Conservation (phyloP, 2,113 vertebrate species). For the Pterocles burchelli region DNA sequence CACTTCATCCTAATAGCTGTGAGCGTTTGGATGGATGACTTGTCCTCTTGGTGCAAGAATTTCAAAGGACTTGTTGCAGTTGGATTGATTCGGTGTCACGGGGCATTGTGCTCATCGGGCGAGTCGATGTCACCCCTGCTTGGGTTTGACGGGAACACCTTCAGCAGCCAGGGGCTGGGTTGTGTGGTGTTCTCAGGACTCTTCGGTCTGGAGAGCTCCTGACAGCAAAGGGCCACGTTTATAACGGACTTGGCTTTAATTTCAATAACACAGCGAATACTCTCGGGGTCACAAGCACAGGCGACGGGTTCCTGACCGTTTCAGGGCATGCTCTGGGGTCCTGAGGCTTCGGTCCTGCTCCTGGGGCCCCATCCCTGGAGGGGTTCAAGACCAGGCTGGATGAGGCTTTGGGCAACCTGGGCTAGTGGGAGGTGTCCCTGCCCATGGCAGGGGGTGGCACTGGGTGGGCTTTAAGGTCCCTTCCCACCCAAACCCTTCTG, state of each 20-base stretch:
- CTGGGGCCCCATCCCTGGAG: too few species aligned
- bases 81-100: not conserved
- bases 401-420: too few species aligned
- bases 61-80: not conserved
- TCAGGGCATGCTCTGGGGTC: not conserved
- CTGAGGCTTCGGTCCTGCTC: too few species aligned
- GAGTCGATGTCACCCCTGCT: not conserved
- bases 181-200: not conserved
- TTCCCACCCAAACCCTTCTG: too few species aligned
- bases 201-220: not conserved
- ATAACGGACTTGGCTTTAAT: not conserved
- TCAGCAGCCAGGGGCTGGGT: not conserved
- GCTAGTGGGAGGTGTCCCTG: too few species aligned
- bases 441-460: too few species aligned
- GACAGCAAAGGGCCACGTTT: too few species aligned
- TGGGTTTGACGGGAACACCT: not conserved
- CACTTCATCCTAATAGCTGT: fast-evolving
- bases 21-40: not conserved
- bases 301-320: fast-evolving
- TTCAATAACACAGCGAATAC: not conserved
- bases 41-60: not conserved
- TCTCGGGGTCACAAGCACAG: not conserved
- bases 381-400: too few species aligned
- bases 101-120: fast-evolving
- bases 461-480: too few species aligned